Base-by-base conservation (phyloP, 2,797 vertebrate species). In the Amniataba percoides region DNA sequence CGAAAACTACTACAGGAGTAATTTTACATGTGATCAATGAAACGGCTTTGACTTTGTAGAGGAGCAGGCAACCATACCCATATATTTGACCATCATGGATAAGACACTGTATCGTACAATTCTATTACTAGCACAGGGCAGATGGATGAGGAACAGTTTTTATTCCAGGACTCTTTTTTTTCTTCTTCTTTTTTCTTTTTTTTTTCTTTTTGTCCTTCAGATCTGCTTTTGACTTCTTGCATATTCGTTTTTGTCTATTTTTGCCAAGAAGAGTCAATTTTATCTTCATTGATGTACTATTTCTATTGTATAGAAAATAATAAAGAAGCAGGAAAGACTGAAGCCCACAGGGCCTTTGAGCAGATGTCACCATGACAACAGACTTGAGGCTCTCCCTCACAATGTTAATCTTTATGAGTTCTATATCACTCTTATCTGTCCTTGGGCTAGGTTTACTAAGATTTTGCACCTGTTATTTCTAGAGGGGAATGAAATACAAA, bases 301-400 rank as follows among this genome's bases (percentile, higher is more conserved):
- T 95, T 95, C 94, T 95, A 95, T 95, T 94, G 94, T 95, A 95
- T 95, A 95, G 94, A 94, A 95, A 93, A 94, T 93, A 91, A 93
- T 93, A 92, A 92, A 92, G 88, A 92, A 78, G 82, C 87, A 88
- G 89, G 90, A 93, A 86, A 89, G 88, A 93, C 92, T 91, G 88
- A 87, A 86, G 86, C 88, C 91, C 87, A 80, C 81, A 67, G 88
- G 92, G 90, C 84, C 87, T 87, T 93, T 89, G 87, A 90, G 87
- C 85, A 89, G 89, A 92, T 93, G 92, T 94, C 91, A 90, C 92
- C 91, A 94, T 94, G 93, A 93, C 93, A 92, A 93, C 92, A 94
- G 94, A 94, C 92, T 92, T 73, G 87, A 91, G 93, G 88, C 90
- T 93, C 87, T 92, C 82, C 79, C 85, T 89, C 90, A 88, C 87